These are phyloP conservation scores for Drosophila tanythrix DNA, from an alignment of 2,888 invertebrate species.

Conservation along the genomic window DNA sequence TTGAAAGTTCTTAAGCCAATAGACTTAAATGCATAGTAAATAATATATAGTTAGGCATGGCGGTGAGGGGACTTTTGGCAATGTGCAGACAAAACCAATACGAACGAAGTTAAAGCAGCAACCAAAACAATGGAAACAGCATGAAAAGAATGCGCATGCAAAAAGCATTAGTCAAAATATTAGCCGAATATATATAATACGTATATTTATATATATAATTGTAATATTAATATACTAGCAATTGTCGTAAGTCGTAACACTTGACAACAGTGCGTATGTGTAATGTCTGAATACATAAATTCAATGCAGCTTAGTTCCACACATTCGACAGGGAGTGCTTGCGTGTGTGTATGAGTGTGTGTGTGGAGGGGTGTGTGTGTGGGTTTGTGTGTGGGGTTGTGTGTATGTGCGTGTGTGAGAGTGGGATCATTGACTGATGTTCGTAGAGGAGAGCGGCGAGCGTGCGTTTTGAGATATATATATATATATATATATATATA, in stretches of 20 bases:
- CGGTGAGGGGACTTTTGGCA: slow-evolving; percentile 27
- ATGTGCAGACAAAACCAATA: slow-evolving; percentile 25
- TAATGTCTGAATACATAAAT: slow-evolving; percentile 21
- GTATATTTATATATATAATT: slow-evolving; percentile 43
- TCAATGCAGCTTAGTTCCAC: slow-evolving; percentile 1
- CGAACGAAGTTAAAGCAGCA: slow-evolving; percentile 43
- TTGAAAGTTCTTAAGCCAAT: slow-evolving; percentile 42
- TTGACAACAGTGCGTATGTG: slow-evolving; percentile 60
- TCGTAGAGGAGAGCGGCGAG: slow-evolving; percentile 28
- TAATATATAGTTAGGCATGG: slow-evolving; percentile 63
- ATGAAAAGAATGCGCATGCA: slow-evolving; percentile 44
- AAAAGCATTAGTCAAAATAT: slow-evolving; percentile 66
- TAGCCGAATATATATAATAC: slow-evolving; percentile 59
- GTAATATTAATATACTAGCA: slow-evolving; percentile 51
- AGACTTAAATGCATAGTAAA: slow-evolving; percentile 47
- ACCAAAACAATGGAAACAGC: slow-evolving; percentile 21
- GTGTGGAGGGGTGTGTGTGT: slow-evolving; percentile 2
- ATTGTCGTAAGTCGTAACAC: slow-evolving; percentile 51
- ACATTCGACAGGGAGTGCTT: slow-evolving; percentile 15
- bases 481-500: slow-evolving; percentile 9
- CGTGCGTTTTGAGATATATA: slow-evolving; percentile 15
- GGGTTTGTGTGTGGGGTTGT: not conserved
- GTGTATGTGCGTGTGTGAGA: slow-evolving; percentile 16
- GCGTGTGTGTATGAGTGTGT: slow-evolving; percentile 4
- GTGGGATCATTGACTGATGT: slow-evolving; percentile 64